Conservation (phyloP, 2,113 vertebrate genomes). For the Nibea albiflora region DNA sequence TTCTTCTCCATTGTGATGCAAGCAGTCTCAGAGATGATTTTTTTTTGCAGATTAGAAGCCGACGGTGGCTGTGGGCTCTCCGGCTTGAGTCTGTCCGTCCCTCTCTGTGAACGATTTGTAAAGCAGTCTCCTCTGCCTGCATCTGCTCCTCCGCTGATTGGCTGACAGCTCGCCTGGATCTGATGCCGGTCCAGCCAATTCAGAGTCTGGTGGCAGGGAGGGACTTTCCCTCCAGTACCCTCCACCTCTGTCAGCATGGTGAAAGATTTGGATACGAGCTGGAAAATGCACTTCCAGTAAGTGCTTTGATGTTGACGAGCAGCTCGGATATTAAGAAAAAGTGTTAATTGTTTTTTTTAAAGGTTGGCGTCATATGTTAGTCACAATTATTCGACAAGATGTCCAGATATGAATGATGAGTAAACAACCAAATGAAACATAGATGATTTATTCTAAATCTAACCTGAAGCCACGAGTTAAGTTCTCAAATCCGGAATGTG, state of each 20-base stretch:
- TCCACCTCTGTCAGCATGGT: slow-evolving; percentile 71
- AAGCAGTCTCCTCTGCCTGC: slow-evolving; percentile 54
- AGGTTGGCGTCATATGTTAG: slow-evolving; percentile 8
- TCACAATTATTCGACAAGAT: slow-evolving; percentile 9
- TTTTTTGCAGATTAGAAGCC: not conserved
- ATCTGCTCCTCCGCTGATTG: slow-evolving; percentile 69
- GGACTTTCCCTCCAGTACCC: slow-evolving; percentile 54
- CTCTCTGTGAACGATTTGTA: slow-evolving; percentile 18
- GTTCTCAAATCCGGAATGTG: slow-evolving; percentile 39
- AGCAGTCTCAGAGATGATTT: not conserved
- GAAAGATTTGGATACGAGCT: slow-evolving; percentile 74
- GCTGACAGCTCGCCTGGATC: slow-evolving; percentile 54
- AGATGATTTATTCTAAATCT: not conserved
- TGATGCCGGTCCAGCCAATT: slow-evolving; percentile 64
- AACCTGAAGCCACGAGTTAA: not conserved
- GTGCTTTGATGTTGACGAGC: slow-evolving; percentile 48
- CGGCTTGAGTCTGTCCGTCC: not conserved
- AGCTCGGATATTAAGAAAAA: slow-evolving; percentile 17
- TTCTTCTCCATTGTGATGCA: slow-evolving; percentile 70
- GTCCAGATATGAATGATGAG: not conserved
- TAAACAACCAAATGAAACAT: not conserved
- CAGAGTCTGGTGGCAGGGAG: slow-evolving; percentile 52
- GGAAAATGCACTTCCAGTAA: slow-evolving; percentile 71
- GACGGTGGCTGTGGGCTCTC: not conserved
- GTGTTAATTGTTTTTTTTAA: slow-evolving; percentile 41